Evolutionary conservation across 2,888 invertebrate species (phyloP), one percentile per base, ranked within the genome.

Genomic region (Ichneumoninae sp.): DNA sequence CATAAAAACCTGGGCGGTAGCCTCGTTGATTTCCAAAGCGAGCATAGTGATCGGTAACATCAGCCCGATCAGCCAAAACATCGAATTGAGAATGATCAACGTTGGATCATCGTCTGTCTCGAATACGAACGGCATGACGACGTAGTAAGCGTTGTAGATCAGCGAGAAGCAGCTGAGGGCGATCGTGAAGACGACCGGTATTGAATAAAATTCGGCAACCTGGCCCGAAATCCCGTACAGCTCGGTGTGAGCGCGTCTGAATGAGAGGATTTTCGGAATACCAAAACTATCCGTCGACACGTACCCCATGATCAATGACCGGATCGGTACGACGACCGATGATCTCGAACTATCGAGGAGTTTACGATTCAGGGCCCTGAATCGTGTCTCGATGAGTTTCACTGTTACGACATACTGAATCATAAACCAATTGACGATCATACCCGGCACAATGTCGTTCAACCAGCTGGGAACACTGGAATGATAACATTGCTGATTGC

Each of bases 161-260:
- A 81, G 13, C 1, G 81, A 71, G 33, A 16, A 85, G 30, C 63
- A 69, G 26, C 1, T 22, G 5, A 50, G n/a, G 0, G 63, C 60
- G 5, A 78, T 71, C 3, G 74, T 52, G 19, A 83, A 19, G 2
- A 85, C 50, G 0, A 76, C 69, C 16, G 85, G 76, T 26, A 85
- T 30, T 8, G 85, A 83, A 69, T 81, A 86, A 79, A 83, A 85
- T 8, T 83, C 69, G 10, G 85, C 60, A 13, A 85, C 36, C 5
- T 79, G 71, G 2, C 26, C 54, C 7, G 78, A 47, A 2, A 81
- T 70, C 8, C 77, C 70, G 26, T 70, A 78, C 1, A 86, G 54
- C 44, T 22, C 57, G n/a, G 68, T 57, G 70, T 86, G 78, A 10
- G 52, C 57, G 19, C 66, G 75, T 52, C 81, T 79, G n/a, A 86